Evolutionary conservation across 2,888 invertebrate species (phyloP).

Genomic region (Lamproptera curius): DNA sequence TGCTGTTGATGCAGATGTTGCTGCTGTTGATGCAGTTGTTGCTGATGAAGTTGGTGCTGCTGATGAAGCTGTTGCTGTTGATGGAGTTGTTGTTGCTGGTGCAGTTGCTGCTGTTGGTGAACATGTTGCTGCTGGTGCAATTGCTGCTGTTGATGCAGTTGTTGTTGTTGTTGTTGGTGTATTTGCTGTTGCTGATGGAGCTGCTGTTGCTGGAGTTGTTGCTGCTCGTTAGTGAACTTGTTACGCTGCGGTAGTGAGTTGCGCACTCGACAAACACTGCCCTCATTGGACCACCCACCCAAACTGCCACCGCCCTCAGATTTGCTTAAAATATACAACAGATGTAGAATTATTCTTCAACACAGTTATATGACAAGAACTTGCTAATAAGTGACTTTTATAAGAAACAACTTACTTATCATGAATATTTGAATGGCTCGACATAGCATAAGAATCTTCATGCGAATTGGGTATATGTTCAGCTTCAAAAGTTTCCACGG

Average conservation of each 20-base stretch:
- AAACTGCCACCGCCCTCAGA: constrained; percentile 66
- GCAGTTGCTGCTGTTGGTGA: constrained; percentile 29
- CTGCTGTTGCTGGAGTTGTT: constrained; percentile 49
- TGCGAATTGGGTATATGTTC: constrained; percentile 50
- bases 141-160: constrained; percentile 25
- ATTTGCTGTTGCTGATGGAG: constrained; percentile 38
- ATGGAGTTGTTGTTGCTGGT: constrained; percentile 29
- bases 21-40: constrained; percentile 23
- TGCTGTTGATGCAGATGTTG: constrained; percentile 27
- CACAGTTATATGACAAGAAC: too few species aligned
- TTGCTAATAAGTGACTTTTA: too few species aligned
- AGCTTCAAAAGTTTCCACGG: constrained; percentile 65
- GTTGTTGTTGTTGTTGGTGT: constrained; percentile 34
- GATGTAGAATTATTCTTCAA: too few species aligned
- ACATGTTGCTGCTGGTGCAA: constrained; percentile 20
- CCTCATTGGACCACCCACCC: constrained; percentile 69
- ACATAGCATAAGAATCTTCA: constrained; percentile 58
- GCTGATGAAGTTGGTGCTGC: constrained; percentile 26
- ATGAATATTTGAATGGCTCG: constrained; percentile 62
- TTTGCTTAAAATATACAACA: constrained; percentile 41
- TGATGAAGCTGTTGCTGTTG: constrained; percentile 30
- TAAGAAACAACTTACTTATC: constrained; percentile 52
- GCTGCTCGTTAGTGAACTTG: constrained; percentile 70
- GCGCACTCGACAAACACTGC: constrained; percentile 65
- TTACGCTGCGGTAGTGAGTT: constrained; percentile 63